Evolutionary conservation across 2,113 vertebrate species (phyloP).

Genomic region (Cyprinodon tularosa): DNA sequence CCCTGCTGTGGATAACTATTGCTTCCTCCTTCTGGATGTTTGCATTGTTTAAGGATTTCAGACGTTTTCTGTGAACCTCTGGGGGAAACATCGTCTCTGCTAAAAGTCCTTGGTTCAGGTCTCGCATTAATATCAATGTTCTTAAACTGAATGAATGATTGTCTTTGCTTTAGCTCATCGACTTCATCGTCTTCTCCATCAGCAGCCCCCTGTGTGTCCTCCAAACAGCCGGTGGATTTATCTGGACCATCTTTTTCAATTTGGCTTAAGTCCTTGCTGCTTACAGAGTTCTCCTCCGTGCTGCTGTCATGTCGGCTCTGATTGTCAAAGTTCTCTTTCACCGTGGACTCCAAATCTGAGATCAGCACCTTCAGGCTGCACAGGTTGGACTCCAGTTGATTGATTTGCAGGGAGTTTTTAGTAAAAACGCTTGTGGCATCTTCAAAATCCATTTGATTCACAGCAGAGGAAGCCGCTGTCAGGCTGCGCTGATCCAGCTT

Average conservation of each 20-base stretch:
- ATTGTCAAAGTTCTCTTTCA: constrained; percentile 50
- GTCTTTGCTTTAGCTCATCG: constrained; percentile 11
- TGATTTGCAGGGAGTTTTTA: constrained; percentile 64
- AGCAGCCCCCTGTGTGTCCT: constrained; percentile 1
- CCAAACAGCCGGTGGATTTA: background rate
- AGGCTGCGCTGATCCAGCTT: background rate
- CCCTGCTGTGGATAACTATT: constrained; percentile 9
- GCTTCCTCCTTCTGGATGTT: background rate
- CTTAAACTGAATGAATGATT: constrained; percentile 12
- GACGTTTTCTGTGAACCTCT: background rate
- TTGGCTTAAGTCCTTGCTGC: background rate
- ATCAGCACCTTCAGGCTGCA: constrained; percentile 71
- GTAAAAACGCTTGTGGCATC: background rate
- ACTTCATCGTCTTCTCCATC: background rate
- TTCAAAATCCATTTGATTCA: background rate
- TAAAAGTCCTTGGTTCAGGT: background rate
- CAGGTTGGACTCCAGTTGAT: constrained; percentile 73
- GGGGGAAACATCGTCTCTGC: background rate
- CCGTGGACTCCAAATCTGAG: constrained; percentile 72
- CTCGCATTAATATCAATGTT: constrained; percentile 18
- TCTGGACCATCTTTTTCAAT: background rate
- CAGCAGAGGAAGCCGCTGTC: background rate
- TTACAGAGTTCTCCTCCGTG: constrained; percentile 9
- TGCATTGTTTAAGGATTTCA: background rate
- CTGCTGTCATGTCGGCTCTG: constrained; percentile 16